Conservation (phyloP, 2,888 invertebrate species). For the Alsophila aescularia region DNA sequence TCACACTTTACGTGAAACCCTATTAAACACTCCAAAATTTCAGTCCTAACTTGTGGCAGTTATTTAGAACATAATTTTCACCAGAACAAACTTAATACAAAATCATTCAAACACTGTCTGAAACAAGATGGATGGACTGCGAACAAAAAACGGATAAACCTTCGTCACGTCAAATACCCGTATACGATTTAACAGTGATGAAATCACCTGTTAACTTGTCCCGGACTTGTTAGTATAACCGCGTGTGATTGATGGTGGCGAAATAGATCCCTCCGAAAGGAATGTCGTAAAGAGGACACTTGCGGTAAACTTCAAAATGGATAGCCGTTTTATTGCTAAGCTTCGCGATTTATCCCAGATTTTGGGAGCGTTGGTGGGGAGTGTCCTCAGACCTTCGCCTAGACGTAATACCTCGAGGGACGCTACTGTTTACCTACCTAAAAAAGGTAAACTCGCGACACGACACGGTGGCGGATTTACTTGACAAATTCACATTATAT, state of each 20-base stretch:
- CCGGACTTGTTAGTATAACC: conserved; percentile 34
- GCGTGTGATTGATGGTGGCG: conserved; percentile 55
- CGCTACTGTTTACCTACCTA: conserved; percentile 60
- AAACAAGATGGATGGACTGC: conserved; percentile 33
- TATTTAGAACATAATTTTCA: conserved; percentile 17
- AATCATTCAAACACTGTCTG: conserved; percentile 29
- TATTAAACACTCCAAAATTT: conserved; percentile 22
- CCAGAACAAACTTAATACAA: conserved; percentile 17
- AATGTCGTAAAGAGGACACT: conserved; percentile 18
- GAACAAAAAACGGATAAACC: conserved; percentile 38
- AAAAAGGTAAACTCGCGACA: conserved; percentile 66
- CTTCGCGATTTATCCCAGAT: conserved; percentile 50
- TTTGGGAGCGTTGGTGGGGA: conserved; percentile 53
- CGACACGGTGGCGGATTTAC: conserved; percentile 69
- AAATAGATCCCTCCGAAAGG: conserved; percentile 40
- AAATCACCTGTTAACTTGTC: conserved; percentile 49
- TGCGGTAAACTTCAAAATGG: conserved; percentile 30
- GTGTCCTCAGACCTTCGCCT: conserved; percentile 36
- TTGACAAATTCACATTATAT: conserved; percentile 74
- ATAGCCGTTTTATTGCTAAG: conserved; percentile 58
- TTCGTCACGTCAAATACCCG: conserved; percentile 47
- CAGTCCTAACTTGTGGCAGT: conserved; percentile 1
- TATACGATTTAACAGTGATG: conserved; percentile 44
- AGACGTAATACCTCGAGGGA: conserved; percentile 56
- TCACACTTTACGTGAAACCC: conserved; percentile 23